Evolutionary conservation across 2,113 vertebrate genomes (phyloP), one percentile per base, ranked within the genome.

Genomic region (Pseudorectes ferrugineus): DNA sequence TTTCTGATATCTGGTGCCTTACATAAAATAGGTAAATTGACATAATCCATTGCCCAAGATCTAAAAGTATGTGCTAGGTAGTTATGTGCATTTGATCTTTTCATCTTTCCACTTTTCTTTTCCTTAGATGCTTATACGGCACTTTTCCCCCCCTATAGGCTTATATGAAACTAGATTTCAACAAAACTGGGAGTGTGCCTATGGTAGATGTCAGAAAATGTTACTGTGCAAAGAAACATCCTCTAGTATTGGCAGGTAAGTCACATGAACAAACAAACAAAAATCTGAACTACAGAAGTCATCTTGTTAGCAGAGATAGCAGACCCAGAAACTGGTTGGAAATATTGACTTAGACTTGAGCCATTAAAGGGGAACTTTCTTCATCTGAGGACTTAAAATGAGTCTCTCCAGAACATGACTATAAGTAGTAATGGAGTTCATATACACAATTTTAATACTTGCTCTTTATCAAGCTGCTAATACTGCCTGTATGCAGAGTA

Each of bases 161-260:
- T 84, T 99, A 98, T 90, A 98, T 98, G 97, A 98, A 98, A 97
- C 92, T 99, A 57, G 98, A 98, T 96, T 98, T 98, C 89, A 98
- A 89, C 96, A 98, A 98, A 97, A 98, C 97, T 49, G 98, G 98
- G 46, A 96, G 46, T 4, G 96, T 98, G 28, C 76, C 97, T 84
- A 49, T 98, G 75, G 96, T 79, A 85, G 95, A 98, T 80, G 97
- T 98, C 91, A 98, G 93, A 81, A 99, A 98, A 96, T 98, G 98
- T 92, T 98, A 98, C 70, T 98, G 97, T 92, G 97, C 97, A 52
- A 98, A 97, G 96, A 97, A 96, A 91, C 98, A 98, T 61, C 98
- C 97, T 81, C 95, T 97, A 80, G 97, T 98, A 54, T 55, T 98
- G 86, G 92, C 97, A 98, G 98, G 98, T 98, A 97, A 96, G 84